Conservation (phyloP, 2,113 vertebrate species). For the Brienomyrus longianalis region DNA sequence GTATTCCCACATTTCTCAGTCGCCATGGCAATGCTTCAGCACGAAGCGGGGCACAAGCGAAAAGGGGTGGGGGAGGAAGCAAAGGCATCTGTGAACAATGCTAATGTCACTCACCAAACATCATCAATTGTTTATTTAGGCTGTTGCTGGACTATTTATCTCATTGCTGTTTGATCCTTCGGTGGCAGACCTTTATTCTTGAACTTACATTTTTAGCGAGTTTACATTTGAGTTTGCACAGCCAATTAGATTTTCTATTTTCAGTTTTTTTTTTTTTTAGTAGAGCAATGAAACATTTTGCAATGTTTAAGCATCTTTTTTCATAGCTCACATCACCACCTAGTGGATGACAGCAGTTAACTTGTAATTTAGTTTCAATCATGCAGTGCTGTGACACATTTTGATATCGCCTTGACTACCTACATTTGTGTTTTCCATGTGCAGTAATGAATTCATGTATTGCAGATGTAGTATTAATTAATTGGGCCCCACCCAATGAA, state of each 20-base stretch:
- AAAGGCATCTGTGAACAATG: conserved; percentile 42
- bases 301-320: not conserved
- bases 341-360: not conserved
- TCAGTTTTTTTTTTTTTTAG: not conserved
- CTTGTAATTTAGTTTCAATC: not conserved
- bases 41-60: conserved; percentile 44
- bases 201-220: not conserved
- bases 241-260: conserved; percentile 5
- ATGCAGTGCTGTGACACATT: not conserved
- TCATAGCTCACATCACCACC: conserved; percentile 1
- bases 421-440: not conserved
- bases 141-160: not conserved
- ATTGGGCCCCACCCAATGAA: not conserved
- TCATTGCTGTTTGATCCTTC: not conserved
- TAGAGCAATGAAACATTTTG: not conserved
- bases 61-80: conserved; percentile 26
- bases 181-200: not conserved
- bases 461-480: not conserved
- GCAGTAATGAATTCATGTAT: not conserved
- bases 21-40: conserved; percentile 68
- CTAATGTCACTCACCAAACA: conserved; percentile 20
- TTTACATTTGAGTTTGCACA: not conserved
- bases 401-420: not conserved
- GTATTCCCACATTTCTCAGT: conserved; percentile 72
- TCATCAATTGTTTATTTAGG: conserved; percentile 16